A percentile compares a stretch with the other conserved stretches of the same genome.
Conservation (phyloP, 2,888 invertebrate genomes). For the Drosophila neotestacea region DNA sequence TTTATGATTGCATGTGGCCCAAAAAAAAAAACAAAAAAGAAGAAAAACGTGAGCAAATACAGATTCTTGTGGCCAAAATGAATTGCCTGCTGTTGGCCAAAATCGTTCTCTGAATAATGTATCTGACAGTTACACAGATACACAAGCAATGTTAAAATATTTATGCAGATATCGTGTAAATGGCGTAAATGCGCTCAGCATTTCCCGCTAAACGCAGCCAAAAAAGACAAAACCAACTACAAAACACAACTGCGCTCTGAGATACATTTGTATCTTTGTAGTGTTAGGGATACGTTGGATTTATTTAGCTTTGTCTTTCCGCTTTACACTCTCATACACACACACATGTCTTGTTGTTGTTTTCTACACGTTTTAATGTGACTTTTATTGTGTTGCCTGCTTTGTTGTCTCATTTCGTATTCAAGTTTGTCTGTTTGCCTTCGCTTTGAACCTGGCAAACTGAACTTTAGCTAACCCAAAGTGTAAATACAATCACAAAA, state of each 20-base stretch:
- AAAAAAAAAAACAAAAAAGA: slow-evolving; percentile 30
- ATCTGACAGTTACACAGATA: slow-evolving; percentile 47
- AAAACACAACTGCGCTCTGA: slow-evolving; percentile 14
- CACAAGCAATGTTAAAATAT: slow-evolving; percentile 49
- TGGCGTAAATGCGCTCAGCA: slow-evolving; percentile 41
- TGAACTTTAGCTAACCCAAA: slow-evolving; percentile 44
- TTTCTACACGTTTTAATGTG: slow-evolving; percentile 70
- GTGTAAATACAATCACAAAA: slow-evolving; percentile 37
- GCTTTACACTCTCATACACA: slow-evolving; percentile 13
- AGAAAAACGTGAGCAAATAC: slow-evolving; percentile 1
- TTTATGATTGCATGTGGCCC: slow-evolving; percentile 48
- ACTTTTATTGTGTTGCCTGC: slow-evolving; percentile 75
- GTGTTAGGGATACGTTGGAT: slow-evolving; percentile 15
- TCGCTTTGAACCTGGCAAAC: slow-evolving; percentile 57
- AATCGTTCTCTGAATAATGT: slow-evolving; percentile 61
- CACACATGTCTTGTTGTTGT: slow-evolving; percentile 42
- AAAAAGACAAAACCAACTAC: slow-evolving; percentile 4
- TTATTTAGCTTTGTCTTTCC: slow-evolving; percentile 27
- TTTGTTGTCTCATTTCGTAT: slow-evolving; percentile 78
- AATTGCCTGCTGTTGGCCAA: slow-evolving; percentile 46
- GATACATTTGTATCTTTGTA: slow-evolving; percentile 50
- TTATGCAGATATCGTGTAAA: slow-evolving; percentile 52
- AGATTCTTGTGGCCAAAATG: slow-evolving; percentile 26
- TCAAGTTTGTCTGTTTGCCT: slow-evolving; percentile 68
- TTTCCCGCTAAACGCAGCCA: slow-evolving; percentile 39